These are phyloP conservation scores for Odontesthes bonariensis DNA, from an alignment of 2,113 vertebrate species.

Conservation along the genomic window DNA sequence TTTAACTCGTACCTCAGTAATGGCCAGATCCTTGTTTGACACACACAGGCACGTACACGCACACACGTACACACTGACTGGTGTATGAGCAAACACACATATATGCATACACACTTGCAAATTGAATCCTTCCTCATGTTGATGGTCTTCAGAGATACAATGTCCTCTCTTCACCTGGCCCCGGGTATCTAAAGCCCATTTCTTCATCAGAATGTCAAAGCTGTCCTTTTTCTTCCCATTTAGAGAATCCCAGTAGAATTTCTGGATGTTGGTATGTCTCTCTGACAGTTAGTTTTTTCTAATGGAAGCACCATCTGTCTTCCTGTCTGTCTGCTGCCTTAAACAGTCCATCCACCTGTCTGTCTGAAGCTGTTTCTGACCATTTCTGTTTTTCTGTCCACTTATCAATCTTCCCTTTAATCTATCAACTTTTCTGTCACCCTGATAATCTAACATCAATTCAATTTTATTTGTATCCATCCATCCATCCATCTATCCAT, in stretches of 20 bases:
- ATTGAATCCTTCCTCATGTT: slow-evolving; percentile 59
- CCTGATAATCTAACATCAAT: background rate
- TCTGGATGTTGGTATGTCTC: slow-evolving; percentile 50
- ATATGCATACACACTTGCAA: slow-evolving; percentile 60
- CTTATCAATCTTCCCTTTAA: slow-evolving; percentile 49
- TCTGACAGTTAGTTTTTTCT: slow-evolving; percentile 50
- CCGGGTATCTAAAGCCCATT: slow-evolving; percentile 48
- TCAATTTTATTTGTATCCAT: too few species aligned
- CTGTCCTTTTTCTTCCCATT: slow-evolving; percentile 58
- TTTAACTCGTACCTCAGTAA: slow-evolving; percentile 63
- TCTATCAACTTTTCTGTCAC: slow-evolving; percentile 43
- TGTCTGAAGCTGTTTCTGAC: slow-evolving; percentile 47
- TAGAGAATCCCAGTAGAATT: slow-evolving; percentile 62
- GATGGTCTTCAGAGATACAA: slow-evolving; percentile 66
- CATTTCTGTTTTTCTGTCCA: slow-evolving; percentile 14
- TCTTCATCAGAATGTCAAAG: slow-evolving; percentile 66
- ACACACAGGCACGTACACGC: slow-evolving; percentile 8
- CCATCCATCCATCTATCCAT: too few species aligned
- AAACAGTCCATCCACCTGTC: slow-evolving; percentile 69
- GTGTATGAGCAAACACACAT: slow-evolving; percentile 2
- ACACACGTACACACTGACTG: slow-evolving; percentile 4
- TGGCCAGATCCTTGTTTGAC: slow-evolving; percentile 43
- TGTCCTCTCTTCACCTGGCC: slow-evolving; percentile 64
- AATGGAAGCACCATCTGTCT: slow-evolving; percentile 72
- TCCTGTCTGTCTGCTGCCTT: slow-evolving; percentile 48